Base-by-base conservation (phyloP, 2,797 vertebrate genomes). In the Phoxinus dragarum region DNA sequence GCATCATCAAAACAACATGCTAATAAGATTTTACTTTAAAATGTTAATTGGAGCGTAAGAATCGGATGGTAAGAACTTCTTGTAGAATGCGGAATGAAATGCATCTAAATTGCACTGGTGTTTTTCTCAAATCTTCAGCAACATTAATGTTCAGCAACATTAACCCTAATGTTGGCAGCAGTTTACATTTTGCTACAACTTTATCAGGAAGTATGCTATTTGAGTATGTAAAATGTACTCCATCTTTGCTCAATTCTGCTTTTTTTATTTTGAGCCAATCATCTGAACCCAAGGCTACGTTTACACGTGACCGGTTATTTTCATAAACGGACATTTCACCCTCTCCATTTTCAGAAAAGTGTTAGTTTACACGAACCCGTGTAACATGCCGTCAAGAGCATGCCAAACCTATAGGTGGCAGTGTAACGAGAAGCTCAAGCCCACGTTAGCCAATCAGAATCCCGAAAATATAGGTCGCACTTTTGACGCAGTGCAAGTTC, bases 1-100 rank as follows among this genome's bases (percentile, higher is more conserved):
- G 27, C 27, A 27, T 31, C 27, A 21, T 19, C 47, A 61, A 74
- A 82, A 74, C 81, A 73, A 38, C 27, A 82, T 19, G 38, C 38
- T 27, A 72, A 56, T 59, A 1, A 44, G 17, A 21, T 14, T 72
- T 31, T 44, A 10, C 11, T 34, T 44, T 31, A 12, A 31, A 27
- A 42, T 7, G 9, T 59, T 42, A 67, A 80, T 5, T 44, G 21
- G 12, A 38, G 34, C 19, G 10, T 44, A 49, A 7, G 27, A 67
- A 36, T 47, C 0, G 1, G 7, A 61, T 38, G 40, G 44, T 44
- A 8, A 14, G 1, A 42, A 42, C 21, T 69, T 38, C 1, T 68
- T 68, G 34, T 19, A 11, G 21, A 9, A 40, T 69, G 6, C 11
- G 8, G 3, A 10, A 21, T 38, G 3, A 68, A 21, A 1, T 64